Conservation (phyloP, 2,113 vertebrate species). For the Myodes glareolus region DNA sequence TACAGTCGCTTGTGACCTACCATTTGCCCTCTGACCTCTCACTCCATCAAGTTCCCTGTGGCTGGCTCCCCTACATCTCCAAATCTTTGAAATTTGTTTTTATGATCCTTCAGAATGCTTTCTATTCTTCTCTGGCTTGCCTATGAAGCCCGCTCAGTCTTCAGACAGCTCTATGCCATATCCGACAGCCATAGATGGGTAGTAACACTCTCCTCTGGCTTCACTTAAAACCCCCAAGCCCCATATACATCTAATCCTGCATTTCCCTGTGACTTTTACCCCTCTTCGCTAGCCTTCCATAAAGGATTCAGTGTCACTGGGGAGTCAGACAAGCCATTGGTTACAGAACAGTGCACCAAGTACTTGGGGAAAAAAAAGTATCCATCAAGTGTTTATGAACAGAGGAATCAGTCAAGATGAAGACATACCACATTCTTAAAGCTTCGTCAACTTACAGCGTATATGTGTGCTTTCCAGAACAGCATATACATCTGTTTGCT, state of each 20-base stretch:
- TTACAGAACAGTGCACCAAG: not conserved
- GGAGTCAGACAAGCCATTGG: not conserved
- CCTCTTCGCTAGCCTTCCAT: not conserved
- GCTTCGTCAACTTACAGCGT: not conserved
- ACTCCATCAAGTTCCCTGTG: not conserved
- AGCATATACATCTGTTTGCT: slow-evolving; percentile 14
- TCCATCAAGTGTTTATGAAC: not conserved
- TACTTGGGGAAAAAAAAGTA: not conserved
- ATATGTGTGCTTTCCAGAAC: too few relatives aligned
- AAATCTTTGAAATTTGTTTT: not conserved
- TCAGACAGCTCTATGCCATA: not conserved
- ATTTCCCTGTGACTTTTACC: not conserved
- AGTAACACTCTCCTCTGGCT: not conserved
- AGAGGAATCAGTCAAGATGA: not conserved
- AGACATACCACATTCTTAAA: not conserved
- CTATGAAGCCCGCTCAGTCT: not conserved
- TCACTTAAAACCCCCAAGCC: not conserved
- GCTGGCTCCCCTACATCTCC: not conserved
- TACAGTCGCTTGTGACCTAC: not conserved
- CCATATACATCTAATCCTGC: not conserved
- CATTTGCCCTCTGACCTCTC: not conserved
- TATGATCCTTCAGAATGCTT: not conserved
- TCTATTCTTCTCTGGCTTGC: not conserved
- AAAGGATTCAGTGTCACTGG: not conserved
- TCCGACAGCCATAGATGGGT: not conserved